phyloP scores from a whole-genome alignment of 2,113 vertebrate genomes.

The Eulemur macaco region DNA sequence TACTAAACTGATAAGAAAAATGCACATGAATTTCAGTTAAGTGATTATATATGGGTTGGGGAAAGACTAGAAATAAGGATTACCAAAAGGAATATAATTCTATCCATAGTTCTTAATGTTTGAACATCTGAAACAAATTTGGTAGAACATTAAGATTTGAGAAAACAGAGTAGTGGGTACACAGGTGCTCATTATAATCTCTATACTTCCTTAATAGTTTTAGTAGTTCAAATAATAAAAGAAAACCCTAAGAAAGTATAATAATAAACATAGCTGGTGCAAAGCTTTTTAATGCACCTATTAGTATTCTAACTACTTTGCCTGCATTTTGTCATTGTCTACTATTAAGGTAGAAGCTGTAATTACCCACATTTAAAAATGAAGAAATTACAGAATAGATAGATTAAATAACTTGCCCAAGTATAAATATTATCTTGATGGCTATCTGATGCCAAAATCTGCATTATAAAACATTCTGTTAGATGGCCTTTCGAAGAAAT shows the following conservation, averaged over 20 bases:
- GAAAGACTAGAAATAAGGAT: neutral
- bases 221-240: constrained; percentile 2
- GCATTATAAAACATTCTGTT: neutral
- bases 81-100: neutral
- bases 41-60: neutral
- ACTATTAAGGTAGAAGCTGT: neutral
- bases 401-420: constrained; percentile 34
- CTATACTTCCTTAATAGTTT: neutral
- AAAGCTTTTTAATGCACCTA: neutral
- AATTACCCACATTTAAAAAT: neutral
- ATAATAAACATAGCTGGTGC: neutral
- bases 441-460: constrained; percentile 18
- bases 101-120: neutral
- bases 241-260: neutral
- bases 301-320: neutral
- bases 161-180: neutral
- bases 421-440: neutral
- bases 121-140: neutral
- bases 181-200: neutral
- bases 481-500: constrained; percentile 45
- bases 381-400: neutral
- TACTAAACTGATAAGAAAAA: neutral
- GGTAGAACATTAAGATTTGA: neutral
- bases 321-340: neutral
- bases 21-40: neutral